phyloP scores from a whole-genome alignment of 2,888 invertebrate species.

The Nomada fucata region DNA sequence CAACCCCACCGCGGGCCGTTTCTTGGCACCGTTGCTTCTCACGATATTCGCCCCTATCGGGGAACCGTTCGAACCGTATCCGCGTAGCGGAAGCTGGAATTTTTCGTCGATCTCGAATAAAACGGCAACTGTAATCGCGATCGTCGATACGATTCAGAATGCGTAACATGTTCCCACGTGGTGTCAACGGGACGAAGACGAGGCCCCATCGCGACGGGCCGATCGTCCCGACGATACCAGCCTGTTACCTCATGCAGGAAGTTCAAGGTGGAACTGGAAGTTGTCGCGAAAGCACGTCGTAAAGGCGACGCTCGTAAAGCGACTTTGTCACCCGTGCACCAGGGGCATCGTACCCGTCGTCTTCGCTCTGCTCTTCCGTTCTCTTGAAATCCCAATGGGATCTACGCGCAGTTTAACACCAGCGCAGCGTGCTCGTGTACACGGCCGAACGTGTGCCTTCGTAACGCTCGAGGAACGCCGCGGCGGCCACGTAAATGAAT shows the following conservation, averaged over 20 bases:
- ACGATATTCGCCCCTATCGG: neutral
- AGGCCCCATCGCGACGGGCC: constrained; percentile 6
- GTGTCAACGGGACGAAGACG: neutral
- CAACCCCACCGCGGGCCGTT: no score
- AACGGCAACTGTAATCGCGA: neutral
- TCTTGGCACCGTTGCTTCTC: no score
- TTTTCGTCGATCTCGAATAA: neutral
- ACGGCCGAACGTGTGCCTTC: constrained; percentile 34
- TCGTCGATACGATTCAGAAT: neutral
- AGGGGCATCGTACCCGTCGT: constrained; percentile 16
- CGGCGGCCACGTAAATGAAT: constrained; percentile 64
- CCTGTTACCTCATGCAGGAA: constrained; percentile 51
- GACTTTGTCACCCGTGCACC: constrained; percentile 45
- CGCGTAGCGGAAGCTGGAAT: neutral
- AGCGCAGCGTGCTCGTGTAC: constrained; percentile 35
- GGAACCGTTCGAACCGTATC: neutral
- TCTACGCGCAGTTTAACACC: constrained; percentile 69
- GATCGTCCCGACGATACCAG: constrained; percentile 40
- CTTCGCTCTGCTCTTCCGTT: constrained; percentile 2
- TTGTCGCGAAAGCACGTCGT: constrained; percentile 49
- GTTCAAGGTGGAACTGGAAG: constrained; percentile 53
- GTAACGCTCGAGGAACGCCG: constrained; percentile 60
- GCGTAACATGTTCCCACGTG: constrained; percentile 1
- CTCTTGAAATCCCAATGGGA: constrained; percentile 45
- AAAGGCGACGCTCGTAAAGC: constrained; percentile 48